Evolutionary conservation across 1,140 invertebrate genomes (phyloP).

Genomic region (Ridgeia piscesae): DNA sequence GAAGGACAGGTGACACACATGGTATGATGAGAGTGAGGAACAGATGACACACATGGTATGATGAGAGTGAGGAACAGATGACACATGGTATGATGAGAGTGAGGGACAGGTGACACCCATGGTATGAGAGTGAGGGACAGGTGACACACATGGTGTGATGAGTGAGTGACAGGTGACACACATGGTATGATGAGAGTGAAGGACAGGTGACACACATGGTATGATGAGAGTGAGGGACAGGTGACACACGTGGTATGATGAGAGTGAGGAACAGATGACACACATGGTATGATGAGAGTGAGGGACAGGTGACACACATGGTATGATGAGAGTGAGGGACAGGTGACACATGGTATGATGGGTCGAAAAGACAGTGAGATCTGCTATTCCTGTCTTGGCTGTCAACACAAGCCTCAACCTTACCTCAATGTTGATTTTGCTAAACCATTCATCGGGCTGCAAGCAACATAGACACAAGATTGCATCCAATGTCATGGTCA

Average conservation of each 20-base stretch:
- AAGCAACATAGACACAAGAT: neutral
- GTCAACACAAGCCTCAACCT: neutral
- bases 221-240: no score
- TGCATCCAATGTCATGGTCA: neutral
- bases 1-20: neutral
- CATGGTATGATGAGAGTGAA: no score
- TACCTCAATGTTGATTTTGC: slow-evolving; percentile 26
- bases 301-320: neutral
- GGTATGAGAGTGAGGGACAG: neutral
- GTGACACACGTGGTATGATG: neutral
- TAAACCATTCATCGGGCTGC: slow-evolving; percentile 18
- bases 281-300: neutral
- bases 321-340: neutral
- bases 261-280: neutral
- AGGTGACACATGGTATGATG: no score
- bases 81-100: no score
- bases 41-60: no score
- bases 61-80: neutral
- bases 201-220: neutral
- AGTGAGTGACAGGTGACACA: no score
- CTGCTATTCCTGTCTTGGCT: neutral
- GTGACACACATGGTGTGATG: neutral
- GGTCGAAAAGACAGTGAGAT: neutral
- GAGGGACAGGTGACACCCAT: no score
- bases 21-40: neutral